Conservation (phyloP, 2,113 vertebrate genomes). For the Sapajus apella region DNA sequence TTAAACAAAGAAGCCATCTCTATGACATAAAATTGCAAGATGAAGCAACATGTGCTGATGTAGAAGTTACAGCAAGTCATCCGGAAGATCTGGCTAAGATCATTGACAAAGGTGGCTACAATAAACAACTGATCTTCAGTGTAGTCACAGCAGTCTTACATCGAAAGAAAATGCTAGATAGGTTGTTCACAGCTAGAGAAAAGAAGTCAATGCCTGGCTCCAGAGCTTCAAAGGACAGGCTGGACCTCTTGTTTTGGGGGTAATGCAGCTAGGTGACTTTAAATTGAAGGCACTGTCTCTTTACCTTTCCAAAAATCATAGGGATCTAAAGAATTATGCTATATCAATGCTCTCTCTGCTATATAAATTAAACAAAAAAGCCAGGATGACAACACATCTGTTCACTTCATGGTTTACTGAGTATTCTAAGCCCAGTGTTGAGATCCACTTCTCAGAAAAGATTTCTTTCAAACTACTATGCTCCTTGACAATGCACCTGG, state of each 20-base stretch:
- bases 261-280: background rate
- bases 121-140: background rate
- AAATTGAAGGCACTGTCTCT: background rate
- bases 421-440: background rate
- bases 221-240: background rate
- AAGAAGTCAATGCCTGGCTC: background rate
- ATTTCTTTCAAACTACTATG: background rate
- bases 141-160: background rate
- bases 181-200: background rate
- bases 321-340: background rate
- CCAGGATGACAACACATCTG: background rate
- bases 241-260: background rate
- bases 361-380: background rate
- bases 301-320: background rate
- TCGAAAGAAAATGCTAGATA: background rate
- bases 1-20: background rate
- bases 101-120: background rate
- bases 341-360: background rate
- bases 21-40: background rate
- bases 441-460: background rate
- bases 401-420: background rate
- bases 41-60: background rate
- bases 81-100: background rate
- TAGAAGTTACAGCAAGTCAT: background rate
- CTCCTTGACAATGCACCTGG: background rate